phyloP scores from a whole-genome alignment of 2,888 invertebrate genomes.

The Hipparchia sbordonii region DNA sequence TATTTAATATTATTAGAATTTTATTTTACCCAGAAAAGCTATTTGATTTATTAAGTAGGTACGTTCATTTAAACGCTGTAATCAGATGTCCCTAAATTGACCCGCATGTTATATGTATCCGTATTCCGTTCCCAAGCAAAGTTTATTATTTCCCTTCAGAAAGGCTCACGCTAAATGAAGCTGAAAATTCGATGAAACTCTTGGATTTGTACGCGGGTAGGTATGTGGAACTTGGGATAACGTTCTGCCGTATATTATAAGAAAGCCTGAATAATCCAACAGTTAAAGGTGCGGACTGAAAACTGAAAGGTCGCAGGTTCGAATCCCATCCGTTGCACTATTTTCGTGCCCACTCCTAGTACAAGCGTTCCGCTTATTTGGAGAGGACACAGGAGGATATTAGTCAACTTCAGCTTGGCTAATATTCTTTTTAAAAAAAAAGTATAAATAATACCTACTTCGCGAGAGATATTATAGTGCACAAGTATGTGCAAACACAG shows the following conservation, averaged over 20 bases:
- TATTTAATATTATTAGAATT: neutral
- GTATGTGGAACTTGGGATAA: conserved; percentile 15
- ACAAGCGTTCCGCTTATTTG: too few relatives aligned
- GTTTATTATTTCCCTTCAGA: conserved; percentile 18
- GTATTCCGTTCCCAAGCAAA: conserved; percentile 4
- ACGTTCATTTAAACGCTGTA: neutral
- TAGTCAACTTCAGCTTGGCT: too few relatives aligned
- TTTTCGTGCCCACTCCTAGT: too few relatives aligned
- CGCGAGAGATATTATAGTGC: too few relatives aligned
- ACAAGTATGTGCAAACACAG: too few relatives aligned
- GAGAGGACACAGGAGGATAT: too few relatives aligned
- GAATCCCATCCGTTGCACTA: too few relatives aligned
- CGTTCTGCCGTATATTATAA: neutral
- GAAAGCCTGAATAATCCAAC: too few relatives aligned
- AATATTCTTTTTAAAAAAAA: too few relatives aligned
- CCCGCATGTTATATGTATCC: conserved; percentile 10
- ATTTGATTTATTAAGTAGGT: neutral
- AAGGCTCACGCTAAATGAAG: conserved; percentile 23
- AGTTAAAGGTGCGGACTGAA: too few relatives aligned
- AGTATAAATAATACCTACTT: too few relatives aligned
- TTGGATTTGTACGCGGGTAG: conserved; percentile 13
- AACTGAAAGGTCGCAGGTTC: too few relatives aligned
- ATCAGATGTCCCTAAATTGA: conserved; percentile 7
- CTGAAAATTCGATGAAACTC: conserved; percentile 22
- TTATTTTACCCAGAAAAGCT: neutral